Base-by-base conservation (phyloP, 2,113 vertebrate genomes). In the Megaptera novaeangliae region DNA sequence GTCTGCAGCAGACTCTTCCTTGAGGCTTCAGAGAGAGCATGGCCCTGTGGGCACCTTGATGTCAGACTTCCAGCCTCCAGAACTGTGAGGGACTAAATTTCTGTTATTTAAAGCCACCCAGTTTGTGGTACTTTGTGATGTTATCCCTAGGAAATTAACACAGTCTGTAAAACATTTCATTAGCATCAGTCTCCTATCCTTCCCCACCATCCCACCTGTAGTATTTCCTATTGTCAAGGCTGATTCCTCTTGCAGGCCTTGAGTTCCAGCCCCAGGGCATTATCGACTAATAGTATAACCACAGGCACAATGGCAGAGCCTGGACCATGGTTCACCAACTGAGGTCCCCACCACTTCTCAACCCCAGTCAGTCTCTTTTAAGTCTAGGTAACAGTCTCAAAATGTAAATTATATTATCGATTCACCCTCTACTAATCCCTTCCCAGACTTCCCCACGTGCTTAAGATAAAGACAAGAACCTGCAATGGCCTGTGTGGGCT, bases 401-500 rank as follows among this genome's bases (percentile, higher is more conserved):
- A 61, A 41, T 46, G 4, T 29, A 49, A 91, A 77, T 6, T 6
- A 63, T 15, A 83, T 25, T 25, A 63, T 71, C 34, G 23, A 7
- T 15, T 68, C 52, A 27, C 7, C 20, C 36, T 78, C 71, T 31
- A 20, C 14, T 17, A 49, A 72, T 12, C 21, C 11, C 1, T 15
- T 64, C 4, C 14, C 34, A 77, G 41, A 12, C 36, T 69, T 91
- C 29, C 71, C 18, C 39, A 8, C 0, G 0, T 61, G 71, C 10
- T 52, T 44, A 74, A 29, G 8, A 36, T 14, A 69, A 94, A 66
- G 8, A 8, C 21, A 59, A 57, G 44, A n/a, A 34, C 8, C 25
- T 44, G 34, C 8, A 27, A 2, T 0, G 0, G 20, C 29, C 15
- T 68, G 11, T 36, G 23, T 5, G 31, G 21, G 11, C 5, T 13